Evolutionary conservation across 2,888 invertebrate species (phyloP).

Genomic region (Bursaphelenchus okinawaensis): DNA sequence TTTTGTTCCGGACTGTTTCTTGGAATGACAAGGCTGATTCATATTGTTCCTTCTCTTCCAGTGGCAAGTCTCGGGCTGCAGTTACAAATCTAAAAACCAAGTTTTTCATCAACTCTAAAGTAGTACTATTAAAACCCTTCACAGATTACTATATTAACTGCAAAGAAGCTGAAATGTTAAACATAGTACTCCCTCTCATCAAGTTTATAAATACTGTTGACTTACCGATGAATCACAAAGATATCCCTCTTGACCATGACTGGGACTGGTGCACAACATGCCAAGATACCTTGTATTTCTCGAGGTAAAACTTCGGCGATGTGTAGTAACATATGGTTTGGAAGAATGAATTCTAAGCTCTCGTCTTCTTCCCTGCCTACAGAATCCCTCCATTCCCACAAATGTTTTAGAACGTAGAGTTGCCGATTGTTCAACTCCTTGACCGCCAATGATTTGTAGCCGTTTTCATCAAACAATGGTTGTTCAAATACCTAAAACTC

Average conservation of each 20-base stretch:
- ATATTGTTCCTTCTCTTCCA: conserved; percentile 29
- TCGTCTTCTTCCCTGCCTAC: conserved; percentile 82
- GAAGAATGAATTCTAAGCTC: conserved; percentile 81
- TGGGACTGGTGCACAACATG: conserved; percentile 88
- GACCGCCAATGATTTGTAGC: conserved; percentile 61
- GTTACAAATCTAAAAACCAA: conserved; percentile 34
- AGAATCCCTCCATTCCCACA: conserved; percentile 82
- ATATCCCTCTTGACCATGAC: conserved; percentile 65
- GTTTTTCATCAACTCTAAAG: not conserved
- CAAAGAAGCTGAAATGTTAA: not conserved
- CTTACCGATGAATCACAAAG: conserved; percentile 38
- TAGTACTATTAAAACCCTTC: not conserved
- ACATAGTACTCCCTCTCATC: too few relatives aligned
- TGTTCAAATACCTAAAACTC: conserved; percentile 72
- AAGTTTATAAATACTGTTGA: too few relatives aligned
- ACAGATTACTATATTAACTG: not conserved
- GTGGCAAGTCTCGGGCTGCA: conserved; percentile 36
- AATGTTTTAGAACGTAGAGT: conserved; percentile 68
- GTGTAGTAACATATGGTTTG: conserved; percentile 88
- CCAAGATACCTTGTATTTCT: conserved; percentile 70
- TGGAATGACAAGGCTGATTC: not conserved
- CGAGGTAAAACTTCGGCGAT: conserved; percentile 69
- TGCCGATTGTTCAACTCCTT: conserved; percentile 70
- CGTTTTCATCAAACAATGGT: conserved; percentile 68
- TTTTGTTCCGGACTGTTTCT: not conserved